Evolutionary conservation across 2,113 vertebrate species (phyloP).

Genomic region (Alces alces): DNA sequence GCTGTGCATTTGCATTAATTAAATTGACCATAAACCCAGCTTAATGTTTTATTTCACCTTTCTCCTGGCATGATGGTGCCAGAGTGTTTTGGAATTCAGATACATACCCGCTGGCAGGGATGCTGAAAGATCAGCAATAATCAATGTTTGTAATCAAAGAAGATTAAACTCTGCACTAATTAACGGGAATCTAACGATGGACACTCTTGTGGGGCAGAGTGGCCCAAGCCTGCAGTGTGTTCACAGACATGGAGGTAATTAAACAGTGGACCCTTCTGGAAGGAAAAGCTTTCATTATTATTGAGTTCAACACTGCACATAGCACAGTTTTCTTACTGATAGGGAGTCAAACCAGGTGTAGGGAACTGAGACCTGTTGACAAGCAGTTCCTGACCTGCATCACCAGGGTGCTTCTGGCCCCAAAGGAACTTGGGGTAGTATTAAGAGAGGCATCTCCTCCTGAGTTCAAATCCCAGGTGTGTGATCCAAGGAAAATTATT

Average conservation of each 20-base stretch:
- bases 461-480: neutral
- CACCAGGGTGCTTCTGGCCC: neutral
- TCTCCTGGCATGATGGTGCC: constrained; percentile 28
- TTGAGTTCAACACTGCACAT: neutral
- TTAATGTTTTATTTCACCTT: constrained; percentile 71
- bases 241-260: neutral
- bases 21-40: constrained; percentile 70
- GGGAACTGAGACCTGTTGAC: neutral
- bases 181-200: constrained; percentile 39
- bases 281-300: neutral
- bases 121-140: neutral
- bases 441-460: neutral
- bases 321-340: neutral
- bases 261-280: constrained; percentile 23
- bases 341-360: neutral
- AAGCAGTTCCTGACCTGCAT: neutral
- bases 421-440: neutral
- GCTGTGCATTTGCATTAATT: constrained; percentile 68
- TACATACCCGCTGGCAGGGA: neutral
- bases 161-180: constrained; percentile 55
- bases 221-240: neutral
- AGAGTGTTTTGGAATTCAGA: constrained; percentile 25
- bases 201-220: neutral
- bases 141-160: constrained; percentile 54
- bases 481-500: neutral